Evolutionary conservation across 2,113 vertebrate species (phyloP).

Genomic region (Phoenicopterus ruber): DNA sequence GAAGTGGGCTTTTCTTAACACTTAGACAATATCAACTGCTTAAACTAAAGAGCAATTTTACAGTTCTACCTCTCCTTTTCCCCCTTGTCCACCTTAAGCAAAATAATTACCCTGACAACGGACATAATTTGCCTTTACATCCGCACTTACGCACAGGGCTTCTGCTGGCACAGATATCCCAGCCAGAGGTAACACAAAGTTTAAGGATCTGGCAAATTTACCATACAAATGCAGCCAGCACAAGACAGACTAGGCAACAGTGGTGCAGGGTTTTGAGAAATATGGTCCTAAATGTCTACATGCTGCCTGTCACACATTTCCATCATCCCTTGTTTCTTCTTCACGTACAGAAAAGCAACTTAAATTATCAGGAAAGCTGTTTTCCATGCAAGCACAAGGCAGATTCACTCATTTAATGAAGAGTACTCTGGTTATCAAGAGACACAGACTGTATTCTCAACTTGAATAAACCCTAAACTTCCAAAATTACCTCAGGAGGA

Average conservation of each 20-base stretch:
- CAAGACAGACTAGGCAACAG: not conserved
- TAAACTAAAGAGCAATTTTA: not conserved
- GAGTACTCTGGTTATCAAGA: not conserved
- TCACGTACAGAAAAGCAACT: not conserved
- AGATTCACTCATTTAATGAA: not conserved
- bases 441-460: not conserved
- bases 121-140: not conserved
- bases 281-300: not conserved
- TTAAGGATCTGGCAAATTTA: not conserved
- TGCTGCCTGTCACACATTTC: not conserved
- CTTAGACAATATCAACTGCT: not conserved
- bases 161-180: not conserved
- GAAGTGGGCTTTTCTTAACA: not conserved
- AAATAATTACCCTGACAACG: not conserved
- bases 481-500: not conserved
- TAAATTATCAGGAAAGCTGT: not conserved
- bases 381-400: not conserved
- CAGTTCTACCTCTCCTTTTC: not conserved
- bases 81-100: not conserved
- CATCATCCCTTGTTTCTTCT: not conserved
- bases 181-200: not conserved
- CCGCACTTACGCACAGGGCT: rapidly evolving
- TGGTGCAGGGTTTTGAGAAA: not conserved
- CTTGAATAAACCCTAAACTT: not conserved
- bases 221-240: not conserved